phyloP scores from a whole-genome alignment of 1,140 invertebrate genomes.

The Ceratina japonica region DNA sequence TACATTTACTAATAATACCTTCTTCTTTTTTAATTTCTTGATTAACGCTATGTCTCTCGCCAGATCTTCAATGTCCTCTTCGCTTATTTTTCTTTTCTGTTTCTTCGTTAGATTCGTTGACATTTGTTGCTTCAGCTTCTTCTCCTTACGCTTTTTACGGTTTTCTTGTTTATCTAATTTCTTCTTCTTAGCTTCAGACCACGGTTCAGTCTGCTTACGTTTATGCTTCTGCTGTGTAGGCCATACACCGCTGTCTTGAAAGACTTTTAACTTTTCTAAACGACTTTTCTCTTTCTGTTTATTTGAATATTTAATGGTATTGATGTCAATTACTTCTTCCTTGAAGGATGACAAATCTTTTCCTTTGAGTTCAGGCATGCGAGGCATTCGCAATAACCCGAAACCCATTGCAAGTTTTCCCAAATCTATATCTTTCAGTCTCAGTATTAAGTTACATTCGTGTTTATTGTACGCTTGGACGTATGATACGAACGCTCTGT shows the following conservation, averaged over 20 bases:
- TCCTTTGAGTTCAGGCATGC: constrained; percentile 96
- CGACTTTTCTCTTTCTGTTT: constrained; percentile 88
- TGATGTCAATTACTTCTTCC: constrained; percentile 85
- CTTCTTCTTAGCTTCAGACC: constrained; percentile 89
- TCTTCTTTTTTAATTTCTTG: constrained; percentile 94
- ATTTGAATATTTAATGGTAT: constrained; percentile 90
- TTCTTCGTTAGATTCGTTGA: constrained; percentile 77
- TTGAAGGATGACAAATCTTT: constrained; percentile 84
- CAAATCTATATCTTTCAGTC: constrained; percentile 93
- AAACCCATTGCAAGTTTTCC: constrained; percentile 92
- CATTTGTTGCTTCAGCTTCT: constrained; percentile 78
- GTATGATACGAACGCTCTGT: constrained; percentile 97
- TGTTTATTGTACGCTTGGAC: constrained; percentile 96
- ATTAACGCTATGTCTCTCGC: constrained; percentile 90
- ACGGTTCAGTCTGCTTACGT: constrained; percentile 84
- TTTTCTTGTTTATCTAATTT: constrained; percentile 85
- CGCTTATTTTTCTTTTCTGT: constrained; percentile 81
- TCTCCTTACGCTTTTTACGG: constrained; percentile 82
- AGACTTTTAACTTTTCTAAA: constrained; percentile 86
- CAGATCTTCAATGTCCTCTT: constrained; percentile 91
- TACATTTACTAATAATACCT: constrained; percentile 73
- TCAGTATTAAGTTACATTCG: constrained; percentile 94
- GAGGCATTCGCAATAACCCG: constrained; percentile 93
- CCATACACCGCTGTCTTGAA: constrained; percentile 88
- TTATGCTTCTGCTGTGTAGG: constrained; percentile 83